Evolutionary conservation across 2,797 vertebrate genomes (phyloP).

Genomic region (Chromobotia macracanthus): DNA sequence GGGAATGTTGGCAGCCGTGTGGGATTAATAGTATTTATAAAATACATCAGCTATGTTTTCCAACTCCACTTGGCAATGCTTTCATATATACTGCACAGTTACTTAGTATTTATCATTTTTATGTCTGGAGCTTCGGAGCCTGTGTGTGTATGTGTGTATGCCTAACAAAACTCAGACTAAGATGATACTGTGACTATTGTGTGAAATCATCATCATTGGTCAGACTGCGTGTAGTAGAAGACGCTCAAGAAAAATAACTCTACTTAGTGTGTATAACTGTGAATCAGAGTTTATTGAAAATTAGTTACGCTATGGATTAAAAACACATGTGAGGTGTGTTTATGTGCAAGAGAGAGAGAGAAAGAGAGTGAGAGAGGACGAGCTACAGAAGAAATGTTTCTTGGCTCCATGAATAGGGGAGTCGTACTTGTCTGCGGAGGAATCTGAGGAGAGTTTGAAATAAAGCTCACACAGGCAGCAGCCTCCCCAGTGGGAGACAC

Average conservation of each 20-base stretch:
- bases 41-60: constrained; percentile 70
- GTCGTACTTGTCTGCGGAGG: constrained; percentile 67
- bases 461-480: constrained; percentile 58
- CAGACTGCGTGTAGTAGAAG: neutral
- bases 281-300: constrained; percentile 33
- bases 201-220: constrained; percentile 15
- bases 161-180: constrained; percentile 40
- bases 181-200: constrained; percentile 43
- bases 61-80: constrained; percentile 71
- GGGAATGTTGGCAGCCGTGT: constrained; percentile 57
- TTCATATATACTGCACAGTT: constrained; percentile 71
- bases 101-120: constrained; percentile 79
- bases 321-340: constrained; percentile 44
- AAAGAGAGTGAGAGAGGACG: constrained; percentile 17
- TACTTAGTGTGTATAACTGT: constrained; percentile 29
- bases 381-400: constrained; percentile 38
- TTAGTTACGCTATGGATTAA: constrained; percentile 35
- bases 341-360: constrained; percentile 37
- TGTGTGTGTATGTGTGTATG: constrained; percentile 31
- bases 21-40: constrained; percentile 81
- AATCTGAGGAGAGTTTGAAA: constrained; percentile 71
- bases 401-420: constrained; percentile 52
- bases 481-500: constrained; percentile 52
- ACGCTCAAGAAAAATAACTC: constrained; percentile 24
- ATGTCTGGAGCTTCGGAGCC: constrained; percentile 67